A percentile compares a stretch with the other conserved stretches of the same genome.
These are phyloP conservation scores for Neomicropteryx cornuta DNA, from an alignment of 1,140 invertebrate species.

Conservation along the genomic window DNA sequence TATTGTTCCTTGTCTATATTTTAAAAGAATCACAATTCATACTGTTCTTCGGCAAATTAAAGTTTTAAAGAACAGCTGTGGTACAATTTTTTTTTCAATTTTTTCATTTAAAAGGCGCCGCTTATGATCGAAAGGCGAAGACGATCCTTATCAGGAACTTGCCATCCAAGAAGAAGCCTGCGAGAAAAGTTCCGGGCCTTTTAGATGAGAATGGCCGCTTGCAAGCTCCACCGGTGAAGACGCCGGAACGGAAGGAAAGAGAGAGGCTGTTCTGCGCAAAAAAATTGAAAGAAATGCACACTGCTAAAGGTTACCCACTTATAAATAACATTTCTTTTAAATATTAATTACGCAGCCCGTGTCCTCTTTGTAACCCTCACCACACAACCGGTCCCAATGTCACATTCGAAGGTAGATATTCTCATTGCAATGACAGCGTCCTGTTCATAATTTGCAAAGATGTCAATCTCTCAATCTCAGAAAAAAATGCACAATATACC, in stretches of 20 bases:
- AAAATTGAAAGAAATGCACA: conserved; percentile 21
- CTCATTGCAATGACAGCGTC: background rate
- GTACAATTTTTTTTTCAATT: background rate
- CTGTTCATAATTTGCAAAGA: too few species aligned
- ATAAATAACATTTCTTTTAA: conserved; percentile 21
- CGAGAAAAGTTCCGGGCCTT: conserved; percentile 23
- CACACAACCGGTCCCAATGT: background rate
- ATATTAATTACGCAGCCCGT: background rate
- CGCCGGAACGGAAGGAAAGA: conserved; percentile 23
- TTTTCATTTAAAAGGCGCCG: background rate
- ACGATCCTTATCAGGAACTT: conserved; percentile 24
- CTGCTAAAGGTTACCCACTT: too few species aligned
- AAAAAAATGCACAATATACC: too few species aligned
- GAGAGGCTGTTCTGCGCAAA: conserved; percentile 19
- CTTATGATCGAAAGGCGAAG: conserved; percentile 13
- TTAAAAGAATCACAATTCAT: background rate
- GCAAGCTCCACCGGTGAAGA: conserved; percentile 27
- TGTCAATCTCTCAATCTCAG: too few species aligned
- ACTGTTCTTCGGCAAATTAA: too few species aligned
- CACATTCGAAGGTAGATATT: background rate
- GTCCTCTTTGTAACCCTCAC: background rate
- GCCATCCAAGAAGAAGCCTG: conserved; percentile 22
- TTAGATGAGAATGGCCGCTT: conserved; percentile 24
- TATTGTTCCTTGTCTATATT: background rate
- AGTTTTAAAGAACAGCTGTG: too few species aligned